Base-by-base conservation (phyloP, 1,140 invertebrate genomes). In the Drosophila ananassae region DNA sequence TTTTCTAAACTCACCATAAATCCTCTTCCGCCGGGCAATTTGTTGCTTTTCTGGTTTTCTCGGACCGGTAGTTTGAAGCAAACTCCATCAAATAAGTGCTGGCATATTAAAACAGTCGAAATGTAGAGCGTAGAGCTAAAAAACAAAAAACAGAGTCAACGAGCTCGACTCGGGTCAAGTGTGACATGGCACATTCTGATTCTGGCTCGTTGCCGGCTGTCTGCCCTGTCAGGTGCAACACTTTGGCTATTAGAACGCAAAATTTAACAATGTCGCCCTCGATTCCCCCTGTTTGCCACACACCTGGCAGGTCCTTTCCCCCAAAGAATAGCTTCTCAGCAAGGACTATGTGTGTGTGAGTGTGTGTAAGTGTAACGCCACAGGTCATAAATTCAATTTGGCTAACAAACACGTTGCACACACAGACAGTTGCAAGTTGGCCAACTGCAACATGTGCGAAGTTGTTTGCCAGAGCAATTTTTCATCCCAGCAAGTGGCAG, bases 301-400 rank as follows among this genome's bases (percentile, higher is more conserved):
- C 62, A 71, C 51, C 59, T 44, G 44, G 39, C 57, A 37, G 48
- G 25, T 28, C 25, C 25, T 28, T 28, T 6, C 44, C 34, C 34
- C 37, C 28, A 24, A 58, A 13, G 39, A 8, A 41, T 9, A 22
- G 22, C 24, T 22, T 44, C 30, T 21, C 47, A 24, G 13, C 41
- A 22, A 37, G 30, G 25, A 46, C 3, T 48, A 9, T 51, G 9
- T 59, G 17, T 57, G 21, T 68, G 56, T 66, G 47, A 44, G 12
- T 60, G 37, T 57, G 53, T 71, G 61, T 62, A 50, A 66, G 58
- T 64, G 74, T 61, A 82, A 54, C 61, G 82, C 82, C 82, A 87
- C 79, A 87, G 83, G 82, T 87, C 82, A 89, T 87, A 87, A 87
- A 87, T 87, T 87, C 82, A 87, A 87, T 87, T 87, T 87, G 82